Base-by-base conservation (phyloP, 2,888 invertebrate species). In the Drosophila merina region DNA sequence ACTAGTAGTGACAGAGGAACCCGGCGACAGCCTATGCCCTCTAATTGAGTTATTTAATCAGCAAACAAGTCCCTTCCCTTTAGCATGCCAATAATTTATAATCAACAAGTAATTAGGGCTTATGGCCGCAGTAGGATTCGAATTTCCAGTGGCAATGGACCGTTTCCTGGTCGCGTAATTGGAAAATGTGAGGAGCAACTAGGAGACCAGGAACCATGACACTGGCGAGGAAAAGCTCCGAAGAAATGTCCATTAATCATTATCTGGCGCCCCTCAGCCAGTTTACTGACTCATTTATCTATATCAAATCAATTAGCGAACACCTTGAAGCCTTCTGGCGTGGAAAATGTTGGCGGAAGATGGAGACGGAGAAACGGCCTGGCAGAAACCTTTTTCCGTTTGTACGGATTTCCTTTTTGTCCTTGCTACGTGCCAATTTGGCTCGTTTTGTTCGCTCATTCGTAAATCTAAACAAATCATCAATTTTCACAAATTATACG, bases 401-500 rank as follows among this genome's bases (percentile, higher is more conserved):
- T 48, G 44, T 66, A 47, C 38, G 52, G 56, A 36, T 72, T 57
- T 74, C 62, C 67, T 36, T 71, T 59, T 56, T 47, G 47, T 45
- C 58, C 77, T 56, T 66, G 69, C 76, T 83, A 80, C 83, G 81
- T 88, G 83, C 76, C 83, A 86, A 88, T 86, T 86, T 86, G 77
- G 86, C 70, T 75, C 84, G 81, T 76, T 85, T 86, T 84, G 88
- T 74, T 75, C 74, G 79, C 75, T 74, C 87, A 83, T 84, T 84
- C 83, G 88, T 88, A 84, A 86, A 80, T 86, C 88, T 79, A 88
- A 88, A 85, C 84, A 85, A 85, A 88, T 88, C 84, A 86, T 86
- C 88, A 88, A 88, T 85, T 85, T 85, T 85, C 84, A 84, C 88
- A 88, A 88, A 88, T 88, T 85, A 86, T 76, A 84, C 72, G 76